A percentile compares a stretch with the other conserved stretches of the same genome.
Evolutionary conservation across 2,113 vertebrate genomes (phyloP).

Genomic region (Ginglymostoma cirratum): DNA sequence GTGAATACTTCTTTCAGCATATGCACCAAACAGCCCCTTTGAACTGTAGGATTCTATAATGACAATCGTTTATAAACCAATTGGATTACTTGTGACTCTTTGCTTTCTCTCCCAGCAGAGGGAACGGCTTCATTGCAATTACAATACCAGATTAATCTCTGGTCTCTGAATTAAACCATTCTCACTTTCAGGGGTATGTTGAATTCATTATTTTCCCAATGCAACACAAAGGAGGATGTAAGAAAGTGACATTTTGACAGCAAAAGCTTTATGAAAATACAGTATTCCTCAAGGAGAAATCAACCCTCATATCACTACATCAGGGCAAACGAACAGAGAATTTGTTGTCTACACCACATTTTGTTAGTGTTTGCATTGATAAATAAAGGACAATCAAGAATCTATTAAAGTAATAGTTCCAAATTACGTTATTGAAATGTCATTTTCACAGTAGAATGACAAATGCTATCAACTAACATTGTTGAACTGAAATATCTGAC

Average conservation of each 20-base stretch:
- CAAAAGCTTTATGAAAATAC: background rate
- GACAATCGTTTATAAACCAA: background rate
- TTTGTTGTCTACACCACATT: background rate
- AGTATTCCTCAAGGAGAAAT: background rate
- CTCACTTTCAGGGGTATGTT: background rate
- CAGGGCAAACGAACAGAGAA: background rate
- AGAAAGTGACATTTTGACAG: background rate
- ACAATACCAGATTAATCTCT: background rate
- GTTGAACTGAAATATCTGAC: background rate
- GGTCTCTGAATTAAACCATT: background rate
- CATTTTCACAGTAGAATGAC: background rate
- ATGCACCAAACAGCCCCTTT: background rate
- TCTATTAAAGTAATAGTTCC: background rate
- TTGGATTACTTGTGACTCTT: background rate
- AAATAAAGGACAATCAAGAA: background rate
- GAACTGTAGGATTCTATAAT: background rate
- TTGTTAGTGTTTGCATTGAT: background rate
- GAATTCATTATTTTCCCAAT: background rate
- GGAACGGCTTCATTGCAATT: background rate
- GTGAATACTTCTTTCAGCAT: background rate
- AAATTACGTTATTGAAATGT: background rate
- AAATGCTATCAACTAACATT: background rate
- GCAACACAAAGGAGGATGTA: background rate
- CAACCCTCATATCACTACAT: background rate
- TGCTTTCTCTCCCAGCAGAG: slow-evolving; percentile 1